These are phyloP conservation scores for Corythornis vintsioides DNA, from an alignment of 2,113 vertebrate genomes.

Conservation along the genomic window DNA sequence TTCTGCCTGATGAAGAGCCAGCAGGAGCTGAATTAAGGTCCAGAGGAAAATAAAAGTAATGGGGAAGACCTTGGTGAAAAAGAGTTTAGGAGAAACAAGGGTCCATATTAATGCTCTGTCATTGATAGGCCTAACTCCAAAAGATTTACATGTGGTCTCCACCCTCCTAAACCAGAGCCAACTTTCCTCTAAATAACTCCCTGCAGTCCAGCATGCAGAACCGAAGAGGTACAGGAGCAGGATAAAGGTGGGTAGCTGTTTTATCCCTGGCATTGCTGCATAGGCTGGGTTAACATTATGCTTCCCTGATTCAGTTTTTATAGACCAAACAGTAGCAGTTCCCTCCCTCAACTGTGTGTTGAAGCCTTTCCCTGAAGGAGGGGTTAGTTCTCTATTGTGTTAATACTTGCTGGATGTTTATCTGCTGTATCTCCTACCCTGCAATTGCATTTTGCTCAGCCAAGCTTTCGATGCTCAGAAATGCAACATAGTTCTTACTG, in stretches of 20 bases:
- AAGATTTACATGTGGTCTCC: background rate
- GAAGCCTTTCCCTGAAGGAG: slow-evolving; percentile 1
- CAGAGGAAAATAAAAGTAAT: background rate
- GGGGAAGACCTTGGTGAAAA: background rate
- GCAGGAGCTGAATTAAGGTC: background rate
- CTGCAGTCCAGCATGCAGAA: background rate
- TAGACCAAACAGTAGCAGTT: slow-evolving; percentile 35
- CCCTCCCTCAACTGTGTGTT: background rate
- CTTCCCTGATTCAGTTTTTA: slow-evolving; percentile 6
- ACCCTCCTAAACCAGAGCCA: background rate
- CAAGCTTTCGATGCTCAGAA: background rate
- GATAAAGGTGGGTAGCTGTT: background rate
- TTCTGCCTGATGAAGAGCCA: background rate
- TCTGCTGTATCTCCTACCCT: background rate
- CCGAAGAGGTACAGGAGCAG: background rate
- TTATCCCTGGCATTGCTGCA: background rate
- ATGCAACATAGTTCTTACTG: background rate
- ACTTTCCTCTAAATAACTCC: background rate
- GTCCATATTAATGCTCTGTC: background rate
- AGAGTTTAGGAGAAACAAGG: background rate
- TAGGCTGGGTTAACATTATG: background rate
- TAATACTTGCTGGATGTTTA: background rate
- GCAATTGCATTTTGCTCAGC: background rate
- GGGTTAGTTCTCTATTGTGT: background rate
- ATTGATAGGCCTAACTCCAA: background rate